A percentile compares a stretch with the other conserved stretches of the same genome.
Conservation (phyloP, 1,140 invertebrate genomes). For the Megathymus violae region DNA sequence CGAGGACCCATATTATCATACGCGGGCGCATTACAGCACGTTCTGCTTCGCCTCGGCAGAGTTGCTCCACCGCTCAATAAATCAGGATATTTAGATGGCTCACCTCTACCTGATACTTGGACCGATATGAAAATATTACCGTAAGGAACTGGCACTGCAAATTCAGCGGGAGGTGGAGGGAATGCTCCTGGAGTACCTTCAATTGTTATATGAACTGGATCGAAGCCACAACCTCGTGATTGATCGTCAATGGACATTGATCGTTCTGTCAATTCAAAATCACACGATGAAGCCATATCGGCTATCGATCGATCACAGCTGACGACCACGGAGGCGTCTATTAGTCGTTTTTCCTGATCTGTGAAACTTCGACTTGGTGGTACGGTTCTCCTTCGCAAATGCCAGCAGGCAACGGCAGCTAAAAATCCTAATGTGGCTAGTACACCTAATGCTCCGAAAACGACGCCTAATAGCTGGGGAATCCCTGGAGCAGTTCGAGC, state of each 20-base stretch:
- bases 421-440: constrained; percentile 72
- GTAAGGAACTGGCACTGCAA: constrained; percentile 76
- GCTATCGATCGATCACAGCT: constrained; percentile 87
- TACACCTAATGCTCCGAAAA: constrained; percentile 74
- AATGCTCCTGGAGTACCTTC: constrained; percentile 85
- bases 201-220: constrained; percentile 88
- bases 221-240: constrained; percentile 70
- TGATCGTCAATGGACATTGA: constrained; percentile 72
- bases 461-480: constrained; percentile 76
- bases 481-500: constrained; percentile 75
- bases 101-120: constrained; percentile 82
- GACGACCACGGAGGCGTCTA: constrained; percentile 90
- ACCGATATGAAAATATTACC: constrained; percentile 83
- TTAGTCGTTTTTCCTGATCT: constrained; percentile 92
- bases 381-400: constrained; percentile 82
- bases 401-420: constrained; percentile 72
- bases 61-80: constrained; percentile 82
- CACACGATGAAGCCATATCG: constrained; percentile 84
- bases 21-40: constrained; percentile 82
- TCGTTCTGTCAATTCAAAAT: constrained; percentile 84
- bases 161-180: constrained; percentile 79
- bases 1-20: constrained; percentile 96
- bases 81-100: constrained; percentile 86
- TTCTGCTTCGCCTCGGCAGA: constrained; percentile 65
- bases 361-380: constrained; percentile 91